These are phyloP conservation scores for Paraescarpia echinospica DNA, from an alignment of 1,140 invertebrate species.

Conservation along the genomic window DNA sequence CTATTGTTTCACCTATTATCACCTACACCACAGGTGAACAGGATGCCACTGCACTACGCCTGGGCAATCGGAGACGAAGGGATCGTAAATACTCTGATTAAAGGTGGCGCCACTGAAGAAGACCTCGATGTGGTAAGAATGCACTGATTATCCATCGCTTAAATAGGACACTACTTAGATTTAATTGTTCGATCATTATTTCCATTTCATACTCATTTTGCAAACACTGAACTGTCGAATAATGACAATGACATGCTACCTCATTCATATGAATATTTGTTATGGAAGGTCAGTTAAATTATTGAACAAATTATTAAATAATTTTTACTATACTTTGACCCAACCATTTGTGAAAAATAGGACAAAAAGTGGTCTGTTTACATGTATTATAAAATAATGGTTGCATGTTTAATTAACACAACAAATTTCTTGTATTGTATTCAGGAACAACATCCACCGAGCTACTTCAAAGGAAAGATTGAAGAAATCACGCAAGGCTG, in stretches of 20 bases:
- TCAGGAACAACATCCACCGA: background rate
- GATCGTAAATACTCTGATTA: background rate
- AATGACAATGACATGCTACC: no score
- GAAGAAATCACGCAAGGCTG: background rate
- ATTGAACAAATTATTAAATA: no score
- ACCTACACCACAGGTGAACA: conserved; percentile 3
- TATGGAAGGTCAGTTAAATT: no score
- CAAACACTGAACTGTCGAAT: no score
- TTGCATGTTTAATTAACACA: no score
- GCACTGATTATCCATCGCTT: background rate
- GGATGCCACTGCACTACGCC: conserved; percentile 18
- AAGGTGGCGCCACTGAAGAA: background rate
- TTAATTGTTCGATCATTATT: no score
- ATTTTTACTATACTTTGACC: no score
- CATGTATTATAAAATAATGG: no score
- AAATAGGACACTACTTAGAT: background rate
- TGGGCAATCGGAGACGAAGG: conserved; percentile 3
- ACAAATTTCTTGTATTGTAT: background rate
- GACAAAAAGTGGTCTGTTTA: no score
- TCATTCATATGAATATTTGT: no score
- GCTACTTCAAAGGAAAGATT: background rate
- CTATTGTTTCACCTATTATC: background rate
- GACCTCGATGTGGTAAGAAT: background rate
- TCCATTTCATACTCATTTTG: no score
- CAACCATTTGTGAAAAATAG: no score